phyloP scores from a whole-genome alignment of 2,797 vertebrate species.

The Micrastur ruficollis region DNA sequence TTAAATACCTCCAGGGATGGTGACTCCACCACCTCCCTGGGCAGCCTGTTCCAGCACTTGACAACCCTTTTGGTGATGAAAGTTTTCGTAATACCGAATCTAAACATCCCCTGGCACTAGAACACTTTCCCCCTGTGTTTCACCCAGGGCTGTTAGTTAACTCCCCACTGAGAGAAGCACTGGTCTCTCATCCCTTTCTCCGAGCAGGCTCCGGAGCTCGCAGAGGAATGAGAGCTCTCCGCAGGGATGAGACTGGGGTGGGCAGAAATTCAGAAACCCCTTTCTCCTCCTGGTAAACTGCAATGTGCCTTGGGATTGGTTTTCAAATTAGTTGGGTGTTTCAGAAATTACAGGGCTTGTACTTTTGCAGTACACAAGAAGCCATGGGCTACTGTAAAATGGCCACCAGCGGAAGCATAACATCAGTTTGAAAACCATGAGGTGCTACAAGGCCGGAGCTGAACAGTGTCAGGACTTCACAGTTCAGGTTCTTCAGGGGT shows the following conservation, averaged over 20 bases:
- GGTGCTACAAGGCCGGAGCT: neutral
- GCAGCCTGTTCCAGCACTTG: no score
- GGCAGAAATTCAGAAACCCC: neutral
- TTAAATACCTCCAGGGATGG: no score
- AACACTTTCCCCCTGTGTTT: no score
- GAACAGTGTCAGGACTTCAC: neutral
- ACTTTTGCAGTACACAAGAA: neutral
- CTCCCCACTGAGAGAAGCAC: neutral
- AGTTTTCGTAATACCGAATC: no score
- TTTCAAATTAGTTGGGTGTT: neutral
- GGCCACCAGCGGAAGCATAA: neutral
- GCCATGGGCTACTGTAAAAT: neutral
- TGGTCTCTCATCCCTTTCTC: neutral
- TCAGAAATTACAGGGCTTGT: neutral
- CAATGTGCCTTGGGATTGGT: neutral
- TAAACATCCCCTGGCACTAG: no score
- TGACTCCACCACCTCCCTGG: no score
- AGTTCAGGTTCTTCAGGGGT: neutral
- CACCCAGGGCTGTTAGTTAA: neutral
- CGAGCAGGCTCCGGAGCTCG: neutral
- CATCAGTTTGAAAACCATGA: neutral
- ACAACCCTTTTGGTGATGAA: no score
- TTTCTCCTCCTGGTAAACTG: neutral
- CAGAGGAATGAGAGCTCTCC: neutral
- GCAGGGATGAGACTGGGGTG: neutral